Conservation (phyloP, 2,113 vertebrate species). For the Pelobates fuscus region DNA sequence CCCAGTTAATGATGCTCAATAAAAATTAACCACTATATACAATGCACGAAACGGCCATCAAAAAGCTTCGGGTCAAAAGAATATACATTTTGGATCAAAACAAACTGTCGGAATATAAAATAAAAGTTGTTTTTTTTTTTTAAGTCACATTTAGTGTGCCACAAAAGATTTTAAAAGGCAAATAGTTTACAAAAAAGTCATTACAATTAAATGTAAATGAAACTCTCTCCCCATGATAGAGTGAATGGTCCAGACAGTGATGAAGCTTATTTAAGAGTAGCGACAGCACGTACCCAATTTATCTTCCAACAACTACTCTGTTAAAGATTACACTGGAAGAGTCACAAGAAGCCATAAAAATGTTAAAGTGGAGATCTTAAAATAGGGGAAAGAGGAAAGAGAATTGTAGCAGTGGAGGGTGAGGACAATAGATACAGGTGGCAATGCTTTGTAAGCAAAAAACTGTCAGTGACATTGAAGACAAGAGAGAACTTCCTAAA, state of each 20-base stretch:
- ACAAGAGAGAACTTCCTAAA: constrained; percentile 48
- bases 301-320: constrained; percentile 18
- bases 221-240: too few species aligned
- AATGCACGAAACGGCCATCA: too few species aligned
- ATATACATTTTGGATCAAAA: too few species aligned
- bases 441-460: constrained; percentile 23
- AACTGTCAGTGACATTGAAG: constrained; percentile 10
- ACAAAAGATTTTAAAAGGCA: too few species aligned
- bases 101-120: too few species aligned
- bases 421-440: constrained; percentile 41
- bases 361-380: constrained; percentile 33
- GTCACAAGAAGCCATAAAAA: constrained; percentile 39
- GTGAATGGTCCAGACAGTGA: neutral
- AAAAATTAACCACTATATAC: too few species aligned
- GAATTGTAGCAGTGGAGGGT: constrained; percentile 7
- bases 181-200: too few species aligned
- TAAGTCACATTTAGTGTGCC: too few species aligned
- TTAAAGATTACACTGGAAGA: constrained; percentile 36
- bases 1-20: too few species aligned
- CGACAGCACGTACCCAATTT: constrained; percentile 9
- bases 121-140: too few species aligned
- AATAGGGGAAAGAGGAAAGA: constrained; percentile 34
- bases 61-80: too few species aligned
- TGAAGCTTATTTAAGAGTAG: neutral
- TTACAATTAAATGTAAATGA: too few species aligned